Base-by-base conservation (phyloP, 2,113 vertebrate species). In the Arizona elegans region DNA sequence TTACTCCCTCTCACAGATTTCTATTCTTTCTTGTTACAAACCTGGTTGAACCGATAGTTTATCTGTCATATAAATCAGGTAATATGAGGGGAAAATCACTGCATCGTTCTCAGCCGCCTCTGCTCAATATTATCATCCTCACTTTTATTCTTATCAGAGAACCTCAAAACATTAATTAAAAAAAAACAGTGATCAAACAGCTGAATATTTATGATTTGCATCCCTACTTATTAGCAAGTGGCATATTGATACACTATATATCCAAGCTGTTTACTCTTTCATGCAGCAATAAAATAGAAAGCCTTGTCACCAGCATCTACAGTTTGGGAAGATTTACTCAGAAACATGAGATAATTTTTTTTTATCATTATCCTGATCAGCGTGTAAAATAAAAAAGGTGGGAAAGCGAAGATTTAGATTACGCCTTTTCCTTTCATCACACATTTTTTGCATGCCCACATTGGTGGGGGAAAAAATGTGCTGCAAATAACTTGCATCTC, bases 141-240 rank as follows among this genome's bases (percentile, higher is more conserved):
- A 97, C 95, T 97, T 97, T 97, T 97, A 96, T 97, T 97, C 96
- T 97, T 97, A 97, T 97, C 96, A 96, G 96, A 97, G 95, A 96
- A 96, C 96, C 97, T 97, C 96, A 97, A 97, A 97, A 97, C 96
- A 97, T 97, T 97, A 97, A 97, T 97, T 97, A 97, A 97, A 97
- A 97, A 97, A 97, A 96, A 94, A 94, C 92, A 94, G 94, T 97
- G 96, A 97, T 97, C 97, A 97, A 97, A 96, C 95, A 96, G 94
- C 87, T 19, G 55, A 96, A 97, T 97, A 97, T 97, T 97, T 97
- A 97, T 97, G 94, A 97, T 97, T 96, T 95, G 95, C 52, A 1
- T 96, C 95, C 96, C 95, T 95, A 92, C 95, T 97, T 97, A 97
- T 97, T 97, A 97, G 96, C 96, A 97, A 96, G 95, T 96, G 96